A percentile compares a stretch with the other conserved stretches of the same genome.
phyloP scores from a whole-genome alignment of 1,140 invertebrate species.

The Heliconius eleuchia region DNA sequence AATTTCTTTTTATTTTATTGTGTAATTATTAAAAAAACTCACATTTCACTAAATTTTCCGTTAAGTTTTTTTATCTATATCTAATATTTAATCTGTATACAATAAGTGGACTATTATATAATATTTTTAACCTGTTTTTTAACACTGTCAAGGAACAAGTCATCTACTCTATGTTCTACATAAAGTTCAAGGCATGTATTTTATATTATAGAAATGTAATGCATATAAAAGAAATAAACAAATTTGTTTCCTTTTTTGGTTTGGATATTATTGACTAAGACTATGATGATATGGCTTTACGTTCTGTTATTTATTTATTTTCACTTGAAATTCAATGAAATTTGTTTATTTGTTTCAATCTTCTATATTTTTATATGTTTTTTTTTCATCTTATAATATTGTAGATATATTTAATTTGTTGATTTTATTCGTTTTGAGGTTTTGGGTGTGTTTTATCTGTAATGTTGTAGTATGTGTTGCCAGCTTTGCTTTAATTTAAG shows the following conservation, averaged over 20 bases:
- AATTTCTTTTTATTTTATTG: too few relatives aligned
- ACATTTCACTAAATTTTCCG: too few relatives aligned
- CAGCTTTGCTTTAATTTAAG: not conserved
- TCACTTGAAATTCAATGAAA: not conserved
- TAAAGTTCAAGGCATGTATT: slow-evolving; percentile 67
- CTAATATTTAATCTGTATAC: too few relatives aligned
- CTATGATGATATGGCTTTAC: not conserved
- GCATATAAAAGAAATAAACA: not conserved
- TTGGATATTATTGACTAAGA: not conserved
- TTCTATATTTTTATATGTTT: not conserved
- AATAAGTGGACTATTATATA: too few relatives aligned
- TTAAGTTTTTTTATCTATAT: not conserved
- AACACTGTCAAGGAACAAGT: slow-evolving; percentile 58
- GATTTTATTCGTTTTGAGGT: not conserved
- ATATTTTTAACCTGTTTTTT: slow-evolving; percentile 13
- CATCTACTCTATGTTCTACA: slow-evolving; percentile 72
- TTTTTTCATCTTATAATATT: not conserved
- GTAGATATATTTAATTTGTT: not conserved
- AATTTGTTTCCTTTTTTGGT: not conserved
- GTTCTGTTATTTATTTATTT: not conserved
- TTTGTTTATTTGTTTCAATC: not conserved
- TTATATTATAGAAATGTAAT: not conserved
- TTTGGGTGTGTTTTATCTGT: not conserved
- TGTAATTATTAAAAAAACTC: too few relatives aligned
- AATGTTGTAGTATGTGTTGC: not conserved